A percentile compares a stretch with the other conserved stretches of the same genome.
Evolutionary conservation across 2,797 vertebrate species (phyloP).

Genomic region (Tamandua tetradactyla): DNA sequence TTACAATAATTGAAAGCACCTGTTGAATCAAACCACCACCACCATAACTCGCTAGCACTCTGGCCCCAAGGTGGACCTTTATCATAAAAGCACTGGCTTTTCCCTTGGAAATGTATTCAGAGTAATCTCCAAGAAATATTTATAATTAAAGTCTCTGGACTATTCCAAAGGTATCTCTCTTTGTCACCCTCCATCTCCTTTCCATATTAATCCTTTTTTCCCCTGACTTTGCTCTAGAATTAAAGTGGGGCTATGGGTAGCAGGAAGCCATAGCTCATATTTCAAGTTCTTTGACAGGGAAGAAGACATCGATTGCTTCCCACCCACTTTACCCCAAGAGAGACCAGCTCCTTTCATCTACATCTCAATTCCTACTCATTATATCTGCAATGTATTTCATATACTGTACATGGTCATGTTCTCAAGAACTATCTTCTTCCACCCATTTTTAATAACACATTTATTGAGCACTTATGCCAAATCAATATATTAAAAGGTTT

Average conservation of each 20-base stretch:
- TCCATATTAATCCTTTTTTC: not conserved
- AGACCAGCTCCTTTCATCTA: not conserved
- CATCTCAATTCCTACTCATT: not conserved
- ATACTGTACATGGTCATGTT: not conserved
- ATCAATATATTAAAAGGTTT: not conserved
- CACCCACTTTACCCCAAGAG: not conserved
- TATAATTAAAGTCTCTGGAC: not conserved
- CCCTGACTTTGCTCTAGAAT: conserved; percentile 1
- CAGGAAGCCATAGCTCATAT: not conserved
- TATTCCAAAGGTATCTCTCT: not conserved
- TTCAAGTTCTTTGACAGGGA: not conserved
- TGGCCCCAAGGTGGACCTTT: conserved; percentile 72
- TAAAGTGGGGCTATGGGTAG: not conserved
- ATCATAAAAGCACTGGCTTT: conserved; percentile 65
- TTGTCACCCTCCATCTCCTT: not conserved
- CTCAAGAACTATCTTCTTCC: not conserved
- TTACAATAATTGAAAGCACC: conserved; percentile 16
- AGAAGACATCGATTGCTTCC: not conserved
- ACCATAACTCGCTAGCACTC: conserved; percentile 57
- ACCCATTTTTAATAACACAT: conserved; percentile 31
- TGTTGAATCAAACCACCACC: not conserved
- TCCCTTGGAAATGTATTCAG: conserved; percentile 9
- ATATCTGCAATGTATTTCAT: not conserved
- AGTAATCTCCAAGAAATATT: not conserved
- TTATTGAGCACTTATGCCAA: not conserved